Evolutionary conservation across 2,797 vertebrate species (phyloP), one percentile per base, ranked within the genome.

Genomic region (Syndactyla subalaris): DNA sequence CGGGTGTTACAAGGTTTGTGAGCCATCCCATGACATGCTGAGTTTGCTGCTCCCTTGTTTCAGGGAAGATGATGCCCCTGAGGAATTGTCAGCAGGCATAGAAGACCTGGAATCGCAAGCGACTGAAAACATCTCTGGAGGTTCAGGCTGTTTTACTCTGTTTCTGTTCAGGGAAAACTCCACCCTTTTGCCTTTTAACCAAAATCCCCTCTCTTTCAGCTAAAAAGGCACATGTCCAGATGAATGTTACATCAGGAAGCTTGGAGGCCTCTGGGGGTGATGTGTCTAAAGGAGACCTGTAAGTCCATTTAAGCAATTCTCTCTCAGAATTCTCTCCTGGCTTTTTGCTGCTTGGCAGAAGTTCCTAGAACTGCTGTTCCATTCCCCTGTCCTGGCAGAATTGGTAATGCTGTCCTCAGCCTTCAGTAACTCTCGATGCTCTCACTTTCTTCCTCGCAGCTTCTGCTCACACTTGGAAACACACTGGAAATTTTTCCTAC

Each of bases 251-350:
- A 2, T 98, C 98, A 1, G 98, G 98, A 73, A 99, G 98, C 94
- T 96, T 99, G 80, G 98, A 99, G 92, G 98, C 98, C 34, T 98
- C 98, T 76, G 98, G 98, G 52, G 98, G 98, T 43, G 99, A 99
- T 27, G 92, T 95, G 12, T 98, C 98, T 54, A 98, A 97, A 97
- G 98, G 96, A 85, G 98, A 99, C 67, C 97, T 99, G 99, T 99
- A 96, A 98, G 99, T 98, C 22, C 49, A 48, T 36, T 85, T 72
- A 20, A 62, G 18, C 5, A 71, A 12, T 57, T 89, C 29, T 34
- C 70, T 52, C 51, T 66, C 36, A 24, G 19, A 65, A 23, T 46
- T 23, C 12, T 12, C 14, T 73, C 21, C 29, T 54, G 17, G 23
- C 16, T 89, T 55, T 85, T 6, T 83, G 54, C 32, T 45, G 16